Percentiles rank a stretch among this genome's conserved stretches.
phyloP scores from a whole-genome alignment of 1,140 invertebrate genomes.

The Caenorhabditis briggsae region DNA sequence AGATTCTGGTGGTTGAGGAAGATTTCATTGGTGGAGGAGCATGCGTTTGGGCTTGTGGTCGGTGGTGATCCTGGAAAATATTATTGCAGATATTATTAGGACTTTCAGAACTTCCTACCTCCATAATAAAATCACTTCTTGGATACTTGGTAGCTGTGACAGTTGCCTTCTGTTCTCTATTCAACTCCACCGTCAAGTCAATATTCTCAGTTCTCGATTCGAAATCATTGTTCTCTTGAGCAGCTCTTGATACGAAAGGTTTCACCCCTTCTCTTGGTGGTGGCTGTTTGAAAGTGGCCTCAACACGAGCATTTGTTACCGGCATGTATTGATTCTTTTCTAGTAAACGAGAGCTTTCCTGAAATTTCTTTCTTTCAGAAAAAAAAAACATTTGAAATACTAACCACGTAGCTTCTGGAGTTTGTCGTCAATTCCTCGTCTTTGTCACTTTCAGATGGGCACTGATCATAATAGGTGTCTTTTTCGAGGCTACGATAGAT shows the following conservation, averaged over 20 bases:
- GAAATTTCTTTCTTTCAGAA: not conserved
- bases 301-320: slow-evolving; percentile 24
- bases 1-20: slow-evolving; percentile 30
- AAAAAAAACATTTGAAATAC: not conserved
- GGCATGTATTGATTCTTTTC: slow-evolving; percentile 49
- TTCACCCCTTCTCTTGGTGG: slow-evolving; percentile 38
- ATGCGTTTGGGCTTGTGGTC: not conserved
- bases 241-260: slow-evolving; percentile 26
- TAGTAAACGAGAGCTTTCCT: slow-evolving; percentile 10
- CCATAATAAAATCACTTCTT: slow-evolving; percentile 47
- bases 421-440: slow-evolving; percentile 15
- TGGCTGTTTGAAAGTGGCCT: slow-evolving; percentile 37
- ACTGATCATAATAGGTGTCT: slow-evolving; percentile 44
- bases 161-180: slow-evolving; percentile 62
- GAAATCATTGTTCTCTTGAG: slow-evolving; percentile 12
- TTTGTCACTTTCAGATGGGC: slow-evolving; percentile 46
- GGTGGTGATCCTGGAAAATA: not conserved
- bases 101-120: not conserved
- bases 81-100: not conserved
- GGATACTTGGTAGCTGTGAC: slow-evolving; percentile 64
- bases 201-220: slow-evolving; percentile 41
- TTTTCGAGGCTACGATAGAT: slow-evolving; percentile 30
- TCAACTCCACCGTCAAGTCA: slow-evolving; percentile 63
- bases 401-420: not conserved
- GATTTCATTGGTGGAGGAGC: slow-evolving; percentile 5